Evolutionary conservation across 1,140 invertebrate species (phyloP).

Genomic region (Hypsibius dujardini): DNA sequence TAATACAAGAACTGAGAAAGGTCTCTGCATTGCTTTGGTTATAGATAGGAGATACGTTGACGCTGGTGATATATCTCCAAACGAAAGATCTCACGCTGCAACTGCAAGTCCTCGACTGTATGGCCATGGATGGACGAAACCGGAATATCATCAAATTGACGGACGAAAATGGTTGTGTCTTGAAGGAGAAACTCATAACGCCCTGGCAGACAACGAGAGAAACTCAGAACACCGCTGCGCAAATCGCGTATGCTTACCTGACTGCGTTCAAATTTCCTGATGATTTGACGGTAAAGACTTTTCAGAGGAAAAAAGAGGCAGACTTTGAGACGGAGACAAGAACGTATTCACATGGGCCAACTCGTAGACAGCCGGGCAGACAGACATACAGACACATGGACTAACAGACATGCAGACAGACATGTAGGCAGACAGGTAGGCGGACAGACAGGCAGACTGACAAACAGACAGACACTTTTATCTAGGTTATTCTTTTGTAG

Average conservation of each 20-base stretch:
- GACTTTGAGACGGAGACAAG: too few relatives aligned
- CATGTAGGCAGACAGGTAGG: too few relatives aligned
- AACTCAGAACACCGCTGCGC: conserved; percentile 49
- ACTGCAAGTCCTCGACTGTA: conserved; percentile 51
- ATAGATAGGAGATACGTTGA: conserved; percentile 57
- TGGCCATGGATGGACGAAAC: conserved; percentile 47
- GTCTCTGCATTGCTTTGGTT: too few relatives aligned
- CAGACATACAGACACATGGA: too few relatives aligned
- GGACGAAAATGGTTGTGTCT: conserved; percentile 50
- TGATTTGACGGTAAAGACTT: neutral
- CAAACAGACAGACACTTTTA: too few relatives aligned
- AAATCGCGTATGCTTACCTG: conserved; percentile 59
- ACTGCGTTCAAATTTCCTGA: conserved; percentile 15
- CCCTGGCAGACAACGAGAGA: conserved; percentile 59
- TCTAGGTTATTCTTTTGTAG: neutral
- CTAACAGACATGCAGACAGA: too few relatives aligned
- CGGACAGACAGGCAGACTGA: too few relatives aligned
- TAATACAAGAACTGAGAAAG: too few relatives aligned
- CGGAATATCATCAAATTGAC: conserved; percentile 49
- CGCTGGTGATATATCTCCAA: conserved; percentile 52
- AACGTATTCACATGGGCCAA: too few relatives aligned
- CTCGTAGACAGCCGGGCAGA: too few relatives aligned
- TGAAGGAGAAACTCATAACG: conserved; percentile 62
- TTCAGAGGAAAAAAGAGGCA: too few relatives aligned
- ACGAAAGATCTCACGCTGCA: conserved; percentile 57